Evolutionary conservation across 2,888 invertebrate genomes (phyloP), one percentile per base, ranked within the genome.

Genomic region (Thymelicus sylvestris): DNA sequence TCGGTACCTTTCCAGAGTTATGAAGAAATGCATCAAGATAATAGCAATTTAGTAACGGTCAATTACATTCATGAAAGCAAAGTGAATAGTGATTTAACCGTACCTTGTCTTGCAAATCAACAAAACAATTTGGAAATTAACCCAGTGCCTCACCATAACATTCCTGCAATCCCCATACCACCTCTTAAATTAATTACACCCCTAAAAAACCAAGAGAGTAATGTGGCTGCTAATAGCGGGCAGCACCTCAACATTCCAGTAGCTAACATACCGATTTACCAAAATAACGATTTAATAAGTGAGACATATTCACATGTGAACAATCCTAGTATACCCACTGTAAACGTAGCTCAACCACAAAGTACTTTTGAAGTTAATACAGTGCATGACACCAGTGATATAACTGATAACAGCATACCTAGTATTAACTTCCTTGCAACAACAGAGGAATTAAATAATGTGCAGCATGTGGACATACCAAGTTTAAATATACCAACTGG

Each of bases 1-100:
- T 78, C 81, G 0, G 63, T 83, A 72, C 78, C 82, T 6, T 72
- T 80, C 7, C 75, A 77, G 65, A 79, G 83, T 67, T 81, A 81
- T 72, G 66, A 75, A 44, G 82, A 80, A 72, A 73, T 82, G 65
- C 79, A 83, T 67, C 77, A 78, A 48, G 74, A 81, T 48, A 77
- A 79, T 59, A 39, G 19, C 44, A 59, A 66, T 52, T n/a, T 24
- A 59, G 2, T 41, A 0, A 47, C 15, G 24, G n/a, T 31, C 31
- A 31, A 8, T 57, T 13, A 44, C 13, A 44, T 44, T 38, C 15
- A 15, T n/a, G 13, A 13, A 24, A 31, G 31, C n/a, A 10, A 61
- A 1, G 38, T 12, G 19, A 48, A n/a, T 48, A 12, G 44, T 44
- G 48, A 48, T n/a, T 48, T n/a, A n/a, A 48, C 48, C n/a, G 15